Evolutionary conservation across 2,113 vertebrate genomes (phyloP).

Genomic region (Lampris megalopsis): DNA sequence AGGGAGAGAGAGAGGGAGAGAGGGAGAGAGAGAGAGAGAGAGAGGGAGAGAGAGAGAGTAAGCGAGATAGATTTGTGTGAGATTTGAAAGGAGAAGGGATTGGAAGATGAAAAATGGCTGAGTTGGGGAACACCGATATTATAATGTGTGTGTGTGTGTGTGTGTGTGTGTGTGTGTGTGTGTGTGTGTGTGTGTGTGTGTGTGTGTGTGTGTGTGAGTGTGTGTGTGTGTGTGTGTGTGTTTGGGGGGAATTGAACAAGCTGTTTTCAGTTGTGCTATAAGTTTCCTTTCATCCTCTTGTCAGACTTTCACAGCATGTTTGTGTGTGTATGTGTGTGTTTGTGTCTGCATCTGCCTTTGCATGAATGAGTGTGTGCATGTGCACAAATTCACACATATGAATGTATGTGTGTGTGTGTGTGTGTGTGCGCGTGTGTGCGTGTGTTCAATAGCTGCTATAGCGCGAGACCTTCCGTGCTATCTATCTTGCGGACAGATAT

Average conservation of each 20-base stretch:
- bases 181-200: background rate
- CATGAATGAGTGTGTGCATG: no score
- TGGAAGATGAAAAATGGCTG: background rate
- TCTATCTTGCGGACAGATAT: background rate
- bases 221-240: background rate
- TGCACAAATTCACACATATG: no score
- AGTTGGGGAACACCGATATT: background rate
- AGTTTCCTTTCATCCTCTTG: background rate
- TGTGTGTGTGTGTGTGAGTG: background rate
- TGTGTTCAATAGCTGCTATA: background rate
- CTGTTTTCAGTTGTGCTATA: background rate
- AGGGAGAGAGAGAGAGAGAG: no score
- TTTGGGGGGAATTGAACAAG: background rate
- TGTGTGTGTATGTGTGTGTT: background rate
- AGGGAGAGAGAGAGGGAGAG: background rate
- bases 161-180: background rate
- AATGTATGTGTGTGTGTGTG: slow-evolving; percentile 1
- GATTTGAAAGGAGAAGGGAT: background rate
- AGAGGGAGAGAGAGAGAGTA: slow-evolving; percentile 11
- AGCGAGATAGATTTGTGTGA: slow-evolving; percentile 22
- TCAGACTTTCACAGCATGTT: background rate
- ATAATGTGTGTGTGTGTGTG: background rate
- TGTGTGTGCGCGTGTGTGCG: slow-evolving; percentile 14
- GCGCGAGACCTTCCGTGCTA: background rate
- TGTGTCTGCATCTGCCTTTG: no score